Conservation (phyloP, 2,888 invertebrate genomes). For the Machimus atricapillus region DNA sequence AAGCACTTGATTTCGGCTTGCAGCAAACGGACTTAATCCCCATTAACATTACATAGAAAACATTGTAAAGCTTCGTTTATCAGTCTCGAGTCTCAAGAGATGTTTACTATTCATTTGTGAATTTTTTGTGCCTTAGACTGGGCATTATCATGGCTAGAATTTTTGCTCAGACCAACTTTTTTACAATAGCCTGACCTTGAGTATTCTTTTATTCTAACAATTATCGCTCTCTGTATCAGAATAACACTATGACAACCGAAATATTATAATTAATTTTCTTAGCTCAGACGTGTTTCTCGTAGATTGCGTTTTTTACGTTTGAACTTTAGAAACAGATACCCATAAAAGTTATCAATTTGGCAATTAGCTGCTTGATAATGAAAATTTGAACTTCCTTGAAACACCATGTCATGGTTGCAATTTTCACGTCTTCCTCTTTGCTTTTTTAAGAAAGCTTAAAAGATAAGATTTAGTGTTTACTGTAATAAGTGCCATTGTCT, state of each 20-base stretch:
- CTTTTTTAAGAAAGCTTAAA: not conserved
- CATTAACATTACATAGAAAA: not conserved
- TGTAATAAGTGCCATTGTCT: not conserved
- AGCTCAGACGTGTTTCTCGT: not conserved
- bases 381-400: not conserved
- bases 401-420: not conserved
- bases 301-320: not conserved
- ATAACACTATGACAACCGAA: not conserved
- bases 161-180: not conserved
- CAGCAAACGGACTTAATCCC: not conserved
- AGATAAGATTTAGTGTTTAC: not conserved
- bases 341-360: not conserved
- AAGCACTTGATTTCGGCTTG: not conserved
- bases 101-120: not conserved
- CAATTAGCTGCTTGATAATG: not conserved
- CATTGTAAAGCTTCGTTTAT: not conserved
- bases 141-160: not conserved
- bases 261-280: not conserved
- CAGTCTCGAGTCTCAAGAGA: not conserved
- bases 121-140: not conserved
- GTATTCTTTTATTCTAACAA: not conserved
- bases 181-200: not conserved
- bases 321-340: not conserved
- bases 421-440: not conserved
- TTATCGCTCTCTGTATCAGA: not conserved